Conservation (phyloP, 2,888 invertebrate species). For the Sinotaia quadrata region DNA sequence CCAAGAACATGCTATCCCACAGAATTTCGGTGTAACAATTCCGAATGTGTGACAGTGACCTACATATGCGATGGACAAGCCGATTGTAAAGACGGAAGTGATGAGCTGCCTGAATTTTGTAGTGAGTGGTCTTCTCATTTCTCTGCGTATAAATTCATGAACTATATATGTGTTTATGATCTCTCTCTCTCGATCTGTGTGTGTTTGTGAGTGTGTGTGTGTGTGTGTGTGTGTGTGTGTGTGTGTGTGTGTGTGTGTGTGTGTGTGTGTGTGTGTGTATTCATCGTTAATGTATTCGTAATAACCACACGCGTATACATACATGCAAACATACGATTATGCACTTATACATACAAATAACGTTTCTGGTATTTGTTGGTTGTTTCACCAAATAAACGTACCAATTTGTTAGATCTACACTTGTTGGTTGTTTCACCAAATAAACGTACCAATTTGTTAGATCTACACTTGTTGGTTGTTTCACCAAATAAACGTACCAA, state of each 20-base stretch:
- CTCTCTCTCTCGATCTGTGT: background rate
- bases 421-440: no score
- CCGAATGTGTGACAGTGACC: slow-evolving; percentile 73
- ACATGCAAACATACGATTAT: no score
- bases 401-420: no score
- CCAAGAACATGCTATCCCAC: slow-evolving; percentile 71
- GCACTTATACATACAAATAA: no score
- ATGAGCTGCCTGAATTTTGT: slow-evolving; percentile 59
- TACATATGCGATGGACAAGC: slow-evolving; percentile 67
- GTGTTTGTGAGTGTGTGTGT: background rate
- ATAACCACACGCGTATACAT: no score
- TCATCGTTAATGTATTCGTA: no score
- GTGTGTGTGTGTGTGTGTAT: slow-evolving; percentile 1
- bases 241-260: background rate
- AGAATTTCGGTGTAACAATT: slow-evolving; percentile 73
- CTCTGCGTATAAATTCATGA: background rate
- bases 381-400: no score
- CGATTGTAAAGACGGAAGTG: slow-evolving; percentile 66
- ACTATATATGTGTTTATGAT: background rate
- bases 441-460: no score
- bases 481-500: no score
- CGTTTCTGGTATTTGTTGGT: no score
- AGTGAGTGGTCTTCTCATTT: slow-evolving; percentile 62
- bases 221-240: slow-evolving; percentile 10
- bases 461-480: no score